Conservation (phyloP, 1,140 invertebrate genomes). For the Brachionus sp. region DNA sequence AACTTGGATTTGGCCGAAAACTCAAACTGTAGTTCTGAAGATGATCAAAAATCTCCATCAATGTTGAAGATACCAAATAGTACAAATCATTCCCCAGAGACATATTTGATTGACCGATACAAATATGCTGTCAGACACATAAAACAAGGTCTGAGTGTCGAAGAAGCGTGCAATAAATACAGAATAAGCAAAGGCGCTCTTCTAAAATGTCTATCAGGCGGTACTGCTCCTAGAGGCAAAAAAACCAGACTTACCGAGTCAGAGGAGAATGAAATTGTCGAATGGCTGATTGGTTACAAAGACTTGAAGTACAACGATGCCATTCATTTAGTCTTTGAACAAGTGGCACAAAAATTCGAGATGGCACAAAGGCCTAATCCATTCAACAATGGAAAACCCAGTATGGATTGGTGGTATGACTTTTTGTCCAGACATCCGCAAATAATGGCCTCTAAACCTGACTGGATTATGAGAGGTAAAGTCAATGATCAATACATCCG, state of each 20-base stretch:
- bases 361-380: slow-evolving; percentile 20
- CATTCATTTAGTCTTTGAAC: slow-evolving; percentile 44
- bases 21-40: background rate
- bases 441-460: slow-evolving; percentile 46
- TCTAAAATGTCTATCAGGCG: slow-evolving; percentile 15
- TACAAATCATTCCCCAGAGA: background rate
- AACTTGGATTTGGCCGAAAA: background rate
- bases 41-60: background rate
- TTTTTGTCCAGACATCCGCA: slow-evolving; percentile 45
- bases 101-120: slow-evolving; percentile 45
- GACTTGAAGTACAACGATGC: slow-evolving; percentile 46
- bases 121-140: slow-evolving; percentile 43
- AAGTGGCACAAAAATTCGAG: slow-evolving; percentile 43
- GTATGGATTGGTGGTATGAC: slow-evolving; percentile 46
- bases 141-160: slow-evolving; percentile 41
- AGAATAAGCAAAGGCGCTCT: slow-evolving; percentile 32
- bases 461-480: slow-evolving; percentile 46
- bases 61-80: background rate
- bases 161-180: slow-evolving; percentile 45
- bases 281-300: slow-evolving; percentile 42
- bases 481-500: slow-evolving; percentile 45
- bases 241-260: slow-evolving; percentile 29
- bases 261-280: slow-evolving; percentile 44
- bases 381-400: slow-evolving; percentile 44
- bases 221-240: slow-evolving; percentile 36